Conservation (phyloP, 1,140 invertebrate species). For the Drosophila grimshawi region DNA sequence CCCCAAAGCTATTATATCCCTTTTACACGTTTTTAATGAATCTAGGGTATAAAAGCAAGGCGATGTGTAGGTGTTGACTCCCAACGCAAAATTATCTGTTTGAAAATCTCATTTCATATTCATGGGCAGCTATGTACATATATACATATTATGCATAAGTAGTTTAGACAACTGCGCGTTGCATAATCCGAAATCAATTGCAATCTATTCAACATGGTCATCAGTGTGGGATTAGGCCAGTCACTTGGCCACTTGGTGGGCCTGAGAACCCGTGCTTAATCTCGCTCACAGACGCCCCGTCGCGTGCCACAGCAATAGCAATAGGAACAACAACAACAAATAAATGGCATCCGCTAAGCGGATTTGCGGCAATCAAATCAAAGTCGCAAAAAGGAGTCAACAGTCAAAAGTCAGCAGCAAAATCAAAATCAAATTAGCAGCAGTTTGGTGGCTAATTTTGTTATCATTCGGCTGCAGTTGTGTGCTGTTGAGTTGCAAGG, state of each 20-base stretch:
- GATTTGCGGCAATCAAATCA: conserved; percentile 73
- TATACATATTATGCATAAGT: too few relatives aligned
- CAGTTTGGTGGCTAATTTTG: conserved; percentile 77
- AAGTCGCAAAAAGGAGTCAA: conserved; percentile 32
- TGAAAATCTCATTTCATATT: conserved; percentile 49
- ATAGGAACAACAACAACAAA: conserved; percentile 27
- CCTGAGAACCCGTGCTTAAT: conserved; percentile 67
- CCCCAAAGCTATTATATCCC: too few relatives aligned
- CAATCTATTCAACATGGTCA: conserved; percentile 20
- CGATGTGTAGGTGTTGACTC: background rate
- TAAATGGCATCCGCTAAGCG: conserved; percentile 51
- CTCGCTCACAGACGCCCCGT: conserved; percentile 55
- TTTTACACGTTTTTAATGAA: background rate
- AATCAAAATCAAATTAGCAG: conserved; percentile 80
- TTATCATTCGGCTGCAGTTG: conserved; percentile 59
- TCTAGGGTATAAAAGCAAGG: too few relatives aligned
- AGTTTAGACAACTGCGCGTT: conserved; percentile 1
- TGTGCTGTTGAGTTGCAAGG: background rate
- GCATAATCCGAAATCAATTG: conserved; percentile 19
- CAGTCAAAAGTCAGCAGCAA: conserved; percentile 54
- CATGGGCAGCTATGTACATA: too few relatives aligned
- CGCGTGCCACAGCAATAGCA: conserved; percentile 27
- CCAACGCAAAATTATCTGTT: background rate
- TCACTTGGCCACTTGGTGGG: conserved; percentile 34
- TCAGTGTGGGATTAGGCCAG: conserved; percentile 42